phyloP scores from a whole-genome alignment of 2,113 vertebrate species.

The Herpetotheres cachinnans region DNA sequence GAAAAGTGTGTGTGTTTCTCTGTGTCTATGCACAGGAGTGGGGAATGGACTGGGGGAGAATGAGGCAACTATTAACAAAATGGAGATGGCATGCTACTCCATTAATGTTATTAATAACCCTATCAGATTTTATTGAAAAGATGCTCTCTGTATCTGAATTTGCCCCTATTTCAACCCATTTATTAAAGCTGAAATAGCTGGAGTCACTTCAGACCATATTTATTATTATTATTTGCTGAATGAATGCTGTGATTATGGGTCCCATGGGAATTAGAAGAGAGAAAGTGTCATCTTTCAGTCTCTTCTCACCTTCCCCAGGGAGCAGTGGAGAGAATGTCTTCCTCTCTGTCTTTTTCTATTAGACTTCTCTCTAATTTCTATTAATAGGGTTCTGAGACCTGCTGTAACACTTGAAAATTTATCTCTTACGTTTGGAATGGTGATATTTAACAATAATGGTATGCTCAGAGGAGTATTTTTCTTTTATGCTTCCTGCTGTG shows the following conservation, averaged over 20 bases:
- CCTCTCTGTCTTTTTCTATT: conserved; percentile 54
- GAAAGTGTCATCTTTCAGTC: conserved; percentile 58
- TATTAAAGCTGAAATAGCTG: conserved; percentile 80
- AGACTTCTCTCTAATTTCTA: conserved; percentile 57
- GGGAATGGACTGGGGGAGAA: conserved; percentile 22
- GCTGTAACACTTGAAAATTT: conserved; percentile 60
- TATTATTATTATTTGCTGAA: conserved; percentile 80
- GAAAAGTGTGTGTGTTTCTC: conserved; percentile 39
- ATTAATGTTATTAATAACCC: conserved; percentile 85
- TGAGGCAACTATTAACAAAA: conserved; percentile 60
- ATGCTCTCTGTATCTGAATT: conserved; percentile 78
- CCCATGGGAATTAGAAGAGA: conserved; percentile 46
- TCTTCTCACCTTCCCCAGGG: conserved; percentile 43
- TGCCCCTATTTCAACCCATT: conserved; percentile 78
- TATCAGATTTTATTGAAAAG: conserved; percentile 82
- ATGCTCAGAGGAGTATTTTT: conserved; percentile 21
- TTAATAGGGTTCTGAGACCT: conserved; percentile 65
- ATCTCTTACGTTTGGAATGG: conserved; percentile 55
- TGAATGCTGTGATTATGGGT: conserved; percentile 70
- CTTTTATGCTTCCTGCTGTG: neutral
- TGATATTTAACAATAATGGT: conserved; percentile 71
- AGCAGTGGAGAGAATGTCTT: conserved; percentile 54
- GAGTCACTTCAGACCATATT: conserved; percentile 77
- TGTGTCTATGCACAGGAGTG: neutral
- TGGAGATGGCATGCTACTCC: conserved; percentile 58